A percentile compares a stretch with the other conserved stretches of the same genome.
phyloP scores from a whole-genome alignment of 2,113 vertebrate species.

The Syrmaticus mikado region DNA sequence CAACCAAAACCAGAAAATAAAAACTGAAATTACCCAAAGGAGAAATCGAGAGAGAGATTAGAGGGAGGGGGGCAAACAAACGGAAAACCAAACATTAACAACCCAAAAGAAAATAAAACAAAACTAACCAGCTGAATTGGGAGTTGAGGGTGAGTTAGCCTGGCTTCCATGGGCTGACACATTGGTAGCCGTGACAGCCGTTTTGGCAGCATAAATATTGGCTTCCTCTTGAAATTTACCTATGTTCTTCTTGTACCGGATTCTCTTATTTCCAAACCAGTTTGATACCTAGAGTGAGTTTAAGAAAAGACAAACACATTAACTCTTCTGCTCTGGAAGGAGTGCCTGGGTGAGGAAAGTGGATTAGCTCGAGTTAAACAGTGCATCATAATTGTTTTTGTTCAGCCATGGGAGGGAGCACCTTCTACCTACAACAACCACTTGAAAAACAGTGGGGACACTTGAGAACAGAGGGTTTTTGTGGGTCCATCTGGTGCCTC shows the following conservation, averaged over 20 bases:
- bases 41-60: constrained; percentile 11
- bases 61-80: not conserved
- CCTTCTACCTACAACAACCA: not conserved
- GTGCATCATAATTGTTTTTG: not conserved
- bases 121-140: constrained; percentile 98
- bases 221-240: constrained; percentile 99
- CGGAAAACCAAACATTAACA: constrained; percentile 30
- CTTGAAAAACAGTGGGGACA: not conserved
- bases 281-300: constrained; percentile 92
- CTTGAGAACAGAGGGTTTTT: not conserved
- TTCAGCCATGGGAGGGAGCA: not conserved
- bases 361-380: not conserved
- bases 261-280: constrained; percentile 99
- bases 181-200: constrained; percentile 95
- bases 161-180: constrained; percentile 98
- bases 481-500: not conserved
- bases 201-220: constrained; percentile 99
- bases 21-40: not conserved
- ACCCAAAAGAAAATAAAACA: constrained; percentile 69
- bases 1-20: constrained; percentile 16
- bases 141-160: constrained; percentile 99
- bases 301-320: constrained; percentile 58
- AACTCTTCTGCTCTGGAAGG: not conserved
- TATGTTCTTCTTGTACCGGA: constrained; percentile 99
- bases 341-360: not conserved